These are phyloP conservation scores for Dasysyrphus albostriatus DNA, from an alignment of 2,888 invertebrate species.

Conservation along the genomic window DNA sequence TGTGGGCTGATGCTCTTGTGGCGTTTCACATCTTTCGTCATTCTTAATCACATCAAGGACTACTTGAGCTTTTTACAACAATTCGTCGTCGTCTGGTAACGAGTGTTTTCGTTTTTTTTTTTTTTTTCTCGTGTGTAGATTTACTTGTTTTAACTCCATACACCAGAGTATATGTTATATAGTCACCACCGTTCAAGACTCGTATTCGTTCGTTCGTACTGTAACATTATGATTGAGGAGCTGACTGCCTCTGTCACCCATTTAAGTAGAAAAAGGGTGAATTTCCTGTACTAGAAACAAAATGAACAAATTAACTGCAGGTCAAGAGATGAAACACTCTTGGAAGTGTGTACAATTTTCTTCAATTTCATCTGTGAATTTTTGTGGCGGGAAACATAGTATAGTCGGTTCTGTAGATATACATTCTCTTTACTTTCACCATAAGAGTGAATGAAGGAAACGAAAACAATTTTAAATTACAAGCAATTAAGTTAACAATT, in stretches of 20 bases:
- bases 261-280: conserved; percentile 54
- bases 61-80: conserved; percentile 57
- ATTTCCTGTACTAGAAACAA: conserved; percentile 59
- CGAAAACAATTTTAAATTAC: neutral
- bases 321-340: conserved; percentile 36
- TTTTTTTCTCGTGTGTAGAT: neutral
- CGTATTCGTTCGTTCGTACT: neutral
- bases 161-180: conserved; percentile 7
- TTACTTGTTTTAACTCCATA: neutral
- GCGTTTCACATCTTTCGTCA: conserved; percentile 48
- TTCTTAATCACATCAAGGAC: conserved; percentile 64
- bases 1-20: conserved; percentile 36
- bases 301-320: conserved; percentile 50
- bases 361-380: conserved; percentile 8
- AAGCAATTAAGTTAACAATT: neutral
- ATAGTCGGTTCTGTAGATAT: neutral
- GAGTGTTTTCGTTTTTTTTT: conserved; percentile 49
- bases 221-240: conserved; percentile 57
- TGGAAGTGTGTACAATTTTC: conserved; percentile 23
- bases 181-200: conserved; percentile 15
- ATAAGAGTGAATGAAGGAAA: neutral
- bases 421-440: neutral
- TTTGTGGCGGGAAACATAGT: neutral
- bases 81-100: conserved; percentile 63
- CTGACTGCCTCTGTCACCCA: conserved; percentile 54